phyloP scores from a whole-genome alignment of 2,113 vertebrate species.

The Aviceda subcristata region DNA sequence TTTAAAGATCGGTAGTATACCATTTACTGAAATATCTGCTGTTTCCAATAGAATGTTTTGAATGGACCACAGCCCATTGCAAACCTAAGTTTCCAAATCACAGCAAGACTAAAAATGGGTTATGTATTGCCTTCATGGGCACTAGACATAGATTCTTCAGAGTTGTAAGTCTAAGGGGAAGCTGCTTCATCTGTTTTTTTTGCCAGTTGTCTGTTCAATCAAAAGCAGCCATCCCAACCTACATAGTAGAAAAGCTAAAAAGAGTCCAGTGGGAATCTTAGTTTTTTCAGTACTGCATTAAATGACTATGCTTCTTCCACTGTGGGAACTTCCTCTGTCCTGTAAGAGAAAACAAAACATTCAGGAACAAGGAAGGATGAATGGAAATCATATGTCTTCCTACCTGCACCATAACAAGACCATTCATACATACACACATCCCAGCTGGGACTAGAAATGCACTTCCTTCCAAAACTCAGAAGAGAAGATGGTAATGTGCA shows the following conservation, averaged over 20 bases:
- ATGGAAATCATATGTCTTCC: not conserved
- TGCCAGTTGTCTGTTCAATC: not conserved
- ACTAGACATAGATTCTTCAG: not conserved
- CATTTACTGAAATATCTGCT: not conserved
- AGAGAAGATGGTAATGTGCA: not conserved
- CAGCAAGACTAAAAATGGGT: not conserved
- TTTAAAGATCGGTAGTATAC: not conserved
- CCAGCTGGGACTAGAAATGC: not conserved
- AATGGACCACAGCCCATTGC: not conserved
- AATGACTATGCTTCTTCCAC: constrained; percentile 88
- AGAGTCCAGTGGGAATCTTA: not conserved
- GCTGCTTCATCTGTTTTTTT: not conserved
- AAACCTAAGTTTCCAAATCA: not conserved
- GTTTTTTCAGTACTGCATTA: constrained; percentile 42
- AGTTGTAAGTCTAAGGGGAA: not conserved
- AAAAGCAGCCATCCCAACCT: not conserved
- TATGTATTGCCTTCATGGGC: not conserved
- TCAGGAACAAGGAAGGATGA: not conserved
- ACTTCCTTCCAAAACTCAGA: not conserved
- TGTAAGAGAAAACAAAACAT: constrained; percentile 71
- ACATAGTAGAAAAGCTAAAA: not conserved
- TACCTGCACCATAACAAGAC: not conserved
- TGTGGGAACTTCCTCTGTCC: constrained; percentile 89
- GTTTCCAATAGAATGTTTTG: not conserved
- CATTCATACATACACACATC: not conserved